Conservation (phyloP, 2,888 invertebrate genomes). For the Willowsia nigromaculata region DNA sequence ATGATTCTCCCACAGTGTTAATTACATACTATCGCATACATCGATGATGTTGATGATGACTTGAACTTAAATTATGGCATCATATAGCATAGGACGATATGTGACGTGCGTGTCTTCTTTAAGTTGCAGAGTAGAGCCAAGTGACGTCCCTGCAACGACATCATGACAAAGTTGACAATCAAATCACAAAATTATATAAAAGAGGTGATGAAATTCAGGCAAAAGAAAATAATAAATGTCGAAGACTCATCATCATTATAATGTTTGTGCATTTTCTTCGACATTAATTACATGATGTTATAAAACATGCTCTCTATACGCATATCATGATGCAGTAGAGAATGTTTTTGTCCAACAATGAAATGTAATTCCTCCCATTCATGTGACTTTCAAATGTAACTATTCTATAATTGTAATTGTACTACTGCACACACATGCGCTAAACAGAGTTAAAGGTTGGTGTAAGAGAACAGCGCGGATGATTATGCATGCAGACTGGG, state of each 20-base stretch:
- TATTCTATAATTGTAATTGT: too few species aligned
- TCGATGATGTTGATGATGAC: neutral
- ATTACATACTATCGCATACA: neutral
- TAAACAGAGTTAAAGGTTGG: neutral
- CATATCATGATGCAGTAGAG: too few species aligned
- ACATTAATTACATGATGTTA: too few species aligned
- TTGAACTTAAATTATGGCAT: neutral
- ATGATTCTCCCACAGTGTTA: constrained; percentile 15
- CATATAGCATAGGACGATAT: too few species aligned
- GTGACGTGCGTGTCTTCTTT: neutral
- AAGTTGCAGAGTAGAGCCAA: neutral
- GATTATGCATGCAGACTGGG: neutral
- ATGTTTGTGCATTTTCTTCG: neutral
- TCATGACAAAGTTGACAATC: constrained; percentile 29
- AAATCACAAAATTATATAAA: constrained; percentile 9
- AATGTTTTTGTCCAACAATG: too few species aligned
- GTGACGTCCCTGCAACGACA: constrained; percentile 42
- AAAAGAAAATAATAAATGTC: neutral
- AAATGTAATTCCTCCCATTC: too few species aligned
- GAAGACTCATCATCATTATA: neutral
- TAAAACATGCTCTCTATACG: too few species aligned
- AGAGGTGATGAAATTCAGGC: constrained; percentile 33
- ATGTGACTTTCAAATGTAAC: too few species aligned
- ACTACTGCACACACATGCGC: too few species aligned
- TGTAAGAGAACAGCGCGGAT: neutral